Base-by-base conservation (phyloP, 1,140 invertebrate species). In the Habropoda laboriosa region DNA sequence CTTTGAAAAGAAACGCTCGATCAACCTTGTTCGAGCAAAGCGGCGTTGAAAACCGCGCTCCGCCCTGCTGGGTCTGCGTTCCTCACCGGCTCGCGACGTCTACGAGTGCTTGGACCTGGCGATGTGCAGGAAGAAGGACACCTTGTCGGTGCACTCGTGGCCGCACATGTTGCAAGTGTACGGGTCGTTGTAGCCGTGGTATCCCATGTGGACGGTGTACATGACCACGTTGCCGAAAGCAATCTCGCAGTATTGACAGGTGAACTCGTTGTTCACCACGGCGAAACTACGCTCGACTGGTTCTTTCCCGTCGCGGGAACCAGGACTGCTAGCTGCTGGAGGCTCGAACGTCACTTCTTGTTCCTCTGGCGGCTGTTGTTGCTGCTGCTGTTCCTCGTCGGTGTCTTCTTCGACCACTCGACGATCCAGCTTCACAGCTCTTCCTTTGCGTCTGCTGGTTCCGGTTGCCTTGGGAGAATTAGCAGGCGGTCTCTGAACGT, bases 161-260 rank as follows among this genome's bases (percentile, higher is more conserved):
- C 98, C 98, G 91, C 98, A 99, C 94, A 97, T 97, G 93, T 98
- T 98, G 92, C 99, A 99, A 79, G 96, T 97, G 91, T 97, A 99
- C 0, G 98, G 98, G 91, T 99, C 95, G 72, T 96, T 94, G 93
- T 95, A 97, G 4, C 96, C 96, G 91, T 99, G 99, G 92, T 98
- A 99, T 71, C 97, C 97, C 97, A 99, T 99, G 92, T 99, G 99
- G 88, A 99, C 97, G 0, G 96, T 96, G 93, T 98, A 98, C 95
- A 99, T 97, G 12, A 98, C 95, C 40, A 96, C 94, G 89, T 99
- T 97, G n/a, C 95, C 95, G 91, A 99, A 99, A 5, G 95, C 94
- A 38, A 99, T 98, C 85, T 97, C 96, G 92, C 99, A 99, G 90
- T 96, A 96, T 40, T 95, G 94, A 89, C 98, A 99, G 73, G 94